Conservation (phyloP, 2,797 vertebrate genomes). For the Bovichtus diacanthus region DNA sequence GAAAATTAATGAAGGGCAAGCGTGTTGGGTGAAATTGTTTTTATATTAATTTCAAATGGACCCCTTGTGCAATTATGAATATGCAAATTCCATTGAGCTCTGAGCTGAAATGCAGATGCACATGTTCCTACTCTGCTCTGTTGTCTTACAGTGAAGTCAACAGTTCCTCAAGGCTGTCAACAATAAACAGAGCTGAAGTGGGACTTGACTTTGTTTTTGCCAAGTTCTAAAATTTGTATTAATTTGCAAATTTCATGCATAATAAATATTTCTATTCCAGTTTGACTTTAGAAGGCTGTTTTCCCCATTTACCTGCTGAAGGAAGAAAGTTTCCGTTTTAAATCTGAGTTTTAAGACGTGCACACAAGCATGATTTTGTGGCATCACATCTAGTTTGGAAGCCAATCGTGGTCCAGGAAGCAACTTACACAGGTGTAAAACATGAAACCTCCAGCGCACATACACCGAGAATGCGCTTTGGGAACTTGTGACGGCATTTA, state of each 20-base stretch:
- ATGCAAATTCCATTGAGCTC: slow-evolving; percentile 46
- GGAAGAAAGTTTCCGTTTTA: background rate
- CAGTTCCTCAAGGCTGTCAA: background rate
- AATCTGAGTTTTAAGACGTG: background rate
- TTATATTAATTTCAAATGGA: slow-evolving; percentile 56
- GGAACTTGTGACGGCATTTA: background rate
- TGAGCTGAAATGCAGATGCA: slow-evolving; percentile 45
- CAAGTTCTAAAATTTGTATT: background rate
- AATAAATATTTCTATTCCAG: background rate
- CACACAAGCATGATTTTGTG: background rate
- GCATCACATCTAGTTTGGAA: background rate
- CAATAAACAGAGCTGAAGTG: slow-evolving; percentile 14
- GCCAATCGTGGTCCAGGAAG: background rate
- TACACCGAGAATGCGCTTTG: no score
- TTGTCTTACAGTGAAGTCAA: slow-evolving; percentile 12
- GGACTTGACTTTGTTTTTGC: background rate
- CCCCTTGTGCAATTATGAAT: slow-evolving; percentile 54
- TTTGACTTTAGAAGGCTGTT: background rate
- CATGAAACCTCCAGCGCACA: background rate
- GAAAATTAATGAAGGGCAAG: slow-evolving; percentile 40
- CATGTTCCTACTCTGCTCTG: slow-evolving; percentile 22
- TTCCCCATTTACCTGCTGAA: background rate
- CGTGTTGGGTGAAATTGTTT: slow-evolving; percentile 41
- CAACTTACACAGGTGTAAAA: background rate
- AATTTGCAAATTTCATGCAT: slow-evolving; percentile 4